Evolutionary conservation across 1,140 invertebrate genomes (phyloP).

Genomic region (Parapsyche elsis): DNA sequence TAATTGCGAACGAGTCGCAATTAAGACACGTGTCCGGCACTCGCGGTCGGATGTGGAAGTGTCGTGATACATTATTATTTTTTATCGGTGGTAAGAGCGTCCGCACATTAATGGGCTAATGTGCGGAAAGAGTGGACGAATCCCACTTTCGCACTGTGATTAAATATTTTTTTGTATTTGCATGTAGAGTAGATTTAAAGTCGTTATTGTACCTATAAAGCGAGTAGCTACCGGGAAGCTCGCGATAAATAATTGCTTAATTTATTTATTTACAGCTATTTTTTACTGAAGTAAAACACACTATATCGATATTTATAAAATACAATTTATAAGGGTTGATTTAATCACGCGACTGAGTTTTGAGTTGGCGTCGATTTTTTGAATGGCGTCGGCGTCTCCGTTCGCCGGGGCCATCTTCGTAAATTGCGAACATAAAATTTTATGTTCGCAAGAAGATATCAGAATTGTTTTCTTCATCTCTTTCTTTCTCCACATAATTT

Average conservation of each 20-base stretch:
- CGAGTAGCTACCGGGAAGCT: too few relatives aligned
- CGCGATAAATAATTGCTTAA: too few relatives aligned
- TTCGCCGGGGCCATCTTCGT: conserved; percentile 2
- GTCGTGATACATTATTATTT: background rate
- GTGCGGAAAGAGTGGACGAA: background rate
- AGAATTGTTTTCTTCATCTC: conserved; percentile 44
- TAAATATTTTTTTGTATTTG: too few relatives aligned
- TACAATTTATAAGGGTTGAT: too few relatives aligned
- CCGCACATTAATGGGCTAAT: conserved; percentile 9
- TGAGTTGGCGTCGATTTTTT: background rate
- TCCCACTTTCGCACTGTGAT: background rate
- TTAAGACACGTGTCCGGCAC: conserved; percentile 1
- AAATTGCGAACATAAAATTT: conserved; percentile 53
- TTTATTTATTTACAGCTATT: too few relatives aligned
- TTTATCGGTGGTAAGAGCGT: background rate
- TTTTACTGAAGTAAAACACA: too few relatives aligned
- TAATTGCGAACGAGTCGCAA: background rate
- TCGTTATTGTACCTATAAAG: too few relatives aligned
- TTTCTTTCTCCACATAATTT: conserved; percentile 6
- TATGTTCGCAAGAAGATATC: conserved; percentile 45
- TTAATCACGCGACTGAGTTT: background rate
- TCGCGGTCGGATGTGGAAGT: background rate
- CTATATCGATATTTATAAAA: too few relatives aligned
- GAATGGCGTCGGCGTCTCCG: background rate
- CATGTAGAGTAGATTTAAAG: too few relatives aligned